Conservation (phyloP, 1,140 invertebrate species). For the Choristoneura fumiferana region DNA sequence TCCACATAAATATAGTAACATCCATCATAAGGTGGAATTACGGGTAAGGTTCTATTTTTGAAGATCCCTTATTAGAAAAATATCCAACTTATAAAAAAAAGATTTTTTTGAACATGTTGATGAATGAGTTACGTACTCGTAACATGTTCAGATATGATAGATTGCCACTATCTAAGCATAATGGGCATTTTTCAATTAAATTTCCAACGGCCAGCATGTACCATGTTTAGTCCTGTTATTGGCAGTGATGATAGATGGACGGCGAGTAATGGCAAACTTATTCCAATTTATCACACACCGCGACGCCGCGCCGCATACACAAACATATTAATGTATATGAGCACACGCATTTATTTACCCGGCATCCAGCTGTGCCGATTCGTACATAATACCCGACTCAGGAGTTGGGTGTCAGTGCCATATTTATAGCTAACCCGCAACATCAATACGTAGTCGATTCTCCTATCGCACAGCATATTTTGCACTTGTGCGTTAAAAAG, state of each 20-base stretch:
- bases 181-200: too few relatives aligned
- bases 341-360: conserved; percentile 12
- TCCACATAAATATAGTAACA: too few relatives aligned
- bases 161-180: too few relatives aligned
- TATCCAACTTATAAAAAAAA: too few relatives aligned
- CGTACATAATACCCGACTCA: conserved; percentile 7
- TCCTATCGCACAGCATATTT: too few relatives aligned
- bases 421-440: conserved; percentile 1
- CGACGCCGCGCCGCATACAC: conserved; percentile 18
- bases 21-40: too few relatives aligned
- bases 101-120: too few relatives aligned
- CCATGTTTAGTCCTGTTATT: not conserved
- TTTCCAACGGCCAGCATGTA: not conserved
- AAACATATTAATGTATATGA: conserved; percentile 23
- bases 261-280: conserved; percentile 33
- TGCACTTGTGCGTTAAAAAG: too few relatives aligned
- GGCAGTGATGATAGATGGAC: conserved; percentile 37
- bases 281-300: conserved; percentile 35
- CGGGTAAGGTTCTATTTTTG: too few relatives aligned
- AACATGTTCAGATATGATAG: too few relatives aligned
- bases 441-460: not conserved
- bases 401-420: not conserved
- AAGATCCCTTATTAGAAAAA: too few relatives aligned
- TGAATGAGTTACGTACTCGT: too few relatives aligned
- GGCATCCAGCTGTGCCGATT: conserved; percentile 1